Evolutionary conservation across 2,113 vertebrate genomes (phyloP), one percentile per base, ranked within the genome.

Genomic region (Bostrychus sinensis): DNA sequence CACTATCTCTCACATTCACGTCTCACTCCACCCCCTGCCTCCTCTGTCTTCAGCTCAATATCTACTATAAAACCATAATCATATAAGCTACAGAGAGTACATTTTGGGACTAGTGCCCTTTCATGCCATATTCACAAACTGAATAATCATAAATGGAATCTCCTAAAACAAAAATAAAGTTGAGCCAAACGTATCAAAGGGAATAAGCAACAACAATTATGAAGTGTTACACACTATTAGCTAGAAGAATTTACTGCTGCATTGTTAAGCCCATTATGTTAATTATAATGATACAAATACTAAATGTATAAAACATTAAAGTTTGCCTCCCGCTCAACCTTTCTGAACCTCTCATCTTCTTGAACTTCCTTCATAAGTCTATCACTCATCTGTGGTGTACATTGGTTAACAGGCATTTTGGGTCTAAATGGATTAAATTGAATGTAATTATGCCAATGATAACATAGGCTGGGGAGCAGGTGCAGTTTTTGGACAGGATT

Each of bases 11-110:
- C 68, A 38, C 81, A 63, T 64, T 64, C 82, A 62, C 5, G 58
- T 81, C 84, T 83, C 87, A 79, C 71, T 71, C 59, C 37, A 10
- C 20, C 43, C 17, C 28, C 45, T 22, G 41, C 53, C 0, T 34
- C 36, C 19, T 34, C 46, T 34, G 62, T 62, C 43, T 22, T 22
- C 23, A 26, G 41, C 17, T 60, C 54, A 26, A 66, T 45, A 30
- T 68, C n/a, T n/a, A n/a, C n/a, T n/a, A n/a, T 68, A 58, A 76
- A 83, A 48, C 74, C n/a, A n/a, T 76, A 65, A 75, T 72, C 51
- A 45, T 51, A 51, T n/a, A 14, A 14, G 16, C 25, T 28, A 3
- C 48, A n/a, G 25, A 30, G 8, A 17, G 25, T 0, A 30, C 3
- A 8, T 28, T n/a, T 28, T 3, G 25, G 16, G n/a, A 48, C 9